Evolutionary conservation across 2,888 invertebrate species (phyloP).

Genomic region (Spialia ferax): DNA sequence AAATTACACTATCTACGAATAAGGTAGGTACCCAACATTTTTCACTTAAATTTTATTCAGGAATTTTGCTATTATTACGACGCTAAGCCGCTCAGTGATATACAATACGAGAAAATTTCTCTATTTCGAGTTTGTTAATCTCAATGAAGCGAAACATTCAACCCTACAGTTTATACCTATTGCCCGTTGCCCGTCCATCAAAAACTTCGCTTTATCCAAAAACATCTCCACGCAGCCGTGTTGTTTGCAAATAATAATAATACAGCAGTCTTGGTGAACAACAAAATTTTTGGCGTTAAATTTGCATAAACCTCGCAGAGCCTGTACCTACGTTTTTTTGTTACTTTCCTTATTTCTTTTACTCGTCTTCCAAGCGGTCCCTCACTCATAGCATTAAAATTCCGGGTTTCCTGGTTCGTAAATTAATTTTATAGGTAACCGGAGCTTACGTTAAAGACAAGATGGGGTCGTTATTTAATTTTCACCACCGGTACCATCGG

Average conservation of each 20-base stretch:
- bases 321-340: slow-evolving; percentile 67
- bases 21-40: too few species aligned
- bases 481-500: slow-evolving; percentile 32
- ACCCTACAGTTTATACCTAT: slow-evolving; percentile 55
- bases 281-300: slow-evolving; percentile 73
- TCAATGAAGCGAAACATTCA: slow-evolving; percentile 35
- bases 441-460: slow-evolving; percentile 43
- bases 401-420: slow-evolving; percentile 46
- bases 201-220: slow-evolving; percentile 50
- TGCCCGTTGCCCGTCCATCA: slow-evolving; percentile 51
- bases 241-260: slow-evolving; percentile 80
- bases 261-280: slow-evolving; percentile 75
- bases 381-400: slow-evolving; percentile 66
- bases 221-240: slow-evolving; percentile 62
- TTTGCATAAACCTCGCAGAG: slow-evolving; percentile 80
- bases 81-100: background rate
- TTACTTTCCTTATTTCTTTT: slow-evolving; percentile 67
- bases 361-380: slow-evolving; percentile 66
- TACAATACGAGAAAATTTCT: background rate
- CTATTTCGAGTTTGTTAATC: background rate
- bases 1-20: too few species aligned
- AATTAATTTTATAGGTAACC: slow-evolving; percentile 45
- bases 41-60: too few species aligned
- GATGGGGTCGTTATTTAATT: slow-evolving; percentile 39
- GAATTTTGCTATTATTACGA: too few species aligned